Evolutionary conservation across 2,888 invertebrate genomes (phyloP).

Genomic region (Lasius fuliginosus): DNA sequence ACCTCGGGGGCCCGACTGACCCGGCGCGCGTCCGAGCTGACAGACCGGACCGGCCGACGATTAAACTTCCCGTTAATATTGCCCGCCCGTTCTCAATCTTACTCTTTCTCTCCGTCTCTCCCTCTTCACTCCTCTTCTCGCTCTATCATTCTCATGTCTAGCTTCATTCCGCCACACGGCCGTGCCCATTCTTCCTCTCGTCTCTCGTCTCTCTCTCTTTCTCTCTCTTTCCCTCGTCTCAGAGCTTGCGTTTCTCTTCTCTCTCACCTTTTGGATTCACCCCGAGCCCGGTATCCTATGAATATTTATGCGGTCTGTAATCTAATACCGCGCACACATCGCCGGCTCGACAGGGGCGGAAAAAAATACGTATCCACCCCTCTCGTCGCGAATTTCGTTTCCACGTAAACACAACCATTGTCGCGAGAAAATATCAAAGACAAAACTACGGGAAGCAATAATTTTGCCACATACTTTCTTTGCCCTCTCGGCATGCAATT

Average conservation of each 20-base stretch:
- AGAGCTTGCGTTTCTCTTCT: conserved; percentile 3
- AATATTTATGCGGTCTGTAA: conserved; percentile 80
- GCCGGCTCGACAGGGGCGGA: conserved; percentile 45
- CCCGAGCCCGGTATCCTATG: conserved; percentile 72
- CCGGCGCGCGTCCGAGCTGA: conserved; percentile 84
- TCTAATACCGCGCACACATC: conserved; percentile 69
- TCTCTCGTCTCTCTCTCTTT: conserved; percentile 21
- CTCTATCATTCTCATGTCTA: conserved; percentile 53
- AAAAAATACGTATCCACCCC: conserved; percentile 55
- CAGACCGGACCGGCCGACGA: conserved; percentile 83
- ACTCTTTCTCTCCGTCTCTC: conserved; percentile 63
- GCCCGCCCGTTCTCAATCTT: conserved; percentile 75
- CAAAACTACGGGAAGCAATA: neutral
- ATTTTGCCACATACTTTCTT: neutral
- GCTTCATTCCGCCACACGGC: conserved; percentile 58
- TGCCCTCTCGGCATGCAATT: neutral
- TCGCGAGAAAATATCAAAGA: neutral
- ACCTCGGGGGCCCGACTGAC: conserved; percentile 85
- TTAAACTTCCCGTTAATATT: conserved; percentile 85
- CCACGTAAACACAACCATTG: neutral
- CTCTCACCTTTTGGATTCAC: conserved; percentile 63
- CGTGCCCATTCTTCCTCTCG: conserved; percentile 56
- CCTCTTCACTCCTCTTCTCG: conserved; percentile 59
- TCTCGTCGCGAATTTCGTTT: conserved; percentile 46
- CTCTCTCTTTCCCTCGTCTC: conserved; percentile 22